Conservation (phyloP, 2,888 invertebrate genomes). For the Lacanobia wlatinum region DNA sequence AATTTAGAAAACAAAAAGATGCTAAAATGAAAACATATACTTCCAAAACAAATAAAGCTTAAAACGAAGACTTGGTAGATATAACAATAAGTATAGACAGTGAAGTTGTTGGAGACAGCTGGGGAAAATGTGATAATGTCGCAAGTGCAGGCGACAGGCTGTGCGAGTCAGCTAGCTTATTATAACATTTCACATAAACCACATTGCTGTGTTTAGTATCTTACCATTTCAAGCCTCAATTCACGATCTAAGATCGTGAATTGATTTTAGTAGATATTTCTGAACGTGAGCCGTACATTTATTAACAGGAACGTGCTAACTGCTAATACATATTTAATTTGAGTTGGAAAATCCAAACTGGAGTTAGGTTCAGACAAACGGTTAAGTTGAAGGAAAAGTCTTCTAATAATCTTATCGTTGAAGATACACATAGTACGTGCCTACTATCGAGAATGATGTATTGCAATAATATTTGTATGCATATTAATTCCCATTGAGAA, state of each 20-base stretch:
- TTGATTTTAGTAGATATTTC: constrained; percentile 18
- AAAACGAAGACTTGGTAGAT: neutral
- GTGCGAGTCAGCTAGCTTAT: constrained; percentile 16
- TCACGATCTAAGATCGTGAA: too few relatives aligned
- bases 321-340: neutral
- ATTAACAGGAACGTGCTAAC: neutral
- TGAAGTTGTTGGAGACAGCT: constrained; percentile 1
- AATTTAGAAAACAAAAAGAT: constrained; percentile 1
- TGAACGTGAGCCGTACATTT: neutral
- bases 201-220: constrained; percentile 16
- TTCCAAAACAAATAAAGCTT: neutral
- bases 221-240: constrained; percentile 21
- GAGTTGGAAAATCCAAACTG: neutral
- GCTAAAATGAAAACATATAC: neutral
- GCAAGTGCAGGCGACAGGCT: constrained; percentile 15
- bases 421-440: neutral
- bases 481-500: constrained; percentile 17
- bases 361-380: neutral
- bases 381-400: neutral
- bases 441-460: neutral
- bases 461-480: constrained; percentile 1
- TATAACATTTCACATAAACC: constrained; percentile 33
- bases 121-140: constrained; percentile 33
- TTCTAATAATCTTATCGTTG: constrained; percentile 19
- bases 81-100: constrained; percentile 8